Evolutionary conservation across 2,888 invertebrate genomes (phyloP).

Genomic region (Acronicta aceris): DNA sequence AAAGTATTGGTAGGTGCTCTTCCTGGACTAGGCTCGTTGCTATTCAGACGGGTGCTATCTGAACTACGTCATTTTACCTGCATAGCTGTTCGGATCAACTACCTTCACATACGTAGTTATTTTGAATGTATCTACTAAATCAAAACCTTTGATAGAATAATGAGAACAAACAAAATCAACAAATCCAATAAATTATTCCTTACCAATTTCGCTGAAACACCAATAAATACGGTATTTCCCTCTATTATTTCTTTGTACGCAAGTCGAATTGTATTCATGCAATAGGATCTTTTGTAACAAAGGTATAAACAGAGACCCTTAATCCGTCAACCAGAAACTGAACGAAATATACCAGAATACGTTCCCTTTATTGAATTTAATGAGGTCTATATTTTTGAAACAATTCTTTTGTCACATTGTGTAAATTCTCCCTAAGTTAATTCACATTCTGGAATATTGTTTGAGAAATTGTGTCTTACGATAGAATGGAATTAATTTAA

Average conservation of each 20-base stretch:
- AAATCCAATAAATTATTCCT: constrained; percentile 1
- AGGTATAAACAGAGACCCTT: constrained; percentile 14
- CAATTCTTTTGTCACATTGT: constrained; percentile 1
- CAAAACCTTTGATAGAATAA: not conserved
- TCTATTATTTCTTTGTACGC: constrained; percentile 19
- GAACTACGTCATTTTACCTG: too few species aligned
- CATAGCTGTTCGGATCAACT: too few species aligned
- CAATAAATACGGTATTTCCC: not conserved
- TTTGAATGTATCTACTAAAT: too few species aligned
- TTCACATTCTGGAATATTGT: not conserved
- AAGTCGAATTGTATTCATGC: constrained; percentile 13
- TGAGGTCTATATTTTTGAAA: constrained; percentile 1
- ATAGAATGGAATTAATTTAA: too few species aligned
- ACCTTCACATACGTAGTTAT: too few species aligned
- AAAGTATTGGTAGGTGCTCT: too few species aligned
- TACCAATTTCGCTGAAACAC: constrained; percentile 10
- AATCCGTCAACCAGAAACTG: constrained; percentile 27
- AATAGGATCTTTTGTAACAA: constrained; percentile 29
- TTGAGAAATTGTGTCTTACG: too few species aligned
- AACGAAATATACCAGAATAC: constrained; percentile 14
- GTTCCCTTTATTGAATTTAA: constrained; percentile 11
- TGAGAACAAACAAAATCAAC: not conserved
- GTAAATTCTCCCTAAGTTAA: not conserved
- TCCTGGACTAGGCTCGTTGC: too few species aligned
- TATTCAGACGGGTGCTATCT: too few species aligned